phyloP scores from a whole-genome alignment of 2,888 invertebrate species.

The Beris chalybata region DNA sequence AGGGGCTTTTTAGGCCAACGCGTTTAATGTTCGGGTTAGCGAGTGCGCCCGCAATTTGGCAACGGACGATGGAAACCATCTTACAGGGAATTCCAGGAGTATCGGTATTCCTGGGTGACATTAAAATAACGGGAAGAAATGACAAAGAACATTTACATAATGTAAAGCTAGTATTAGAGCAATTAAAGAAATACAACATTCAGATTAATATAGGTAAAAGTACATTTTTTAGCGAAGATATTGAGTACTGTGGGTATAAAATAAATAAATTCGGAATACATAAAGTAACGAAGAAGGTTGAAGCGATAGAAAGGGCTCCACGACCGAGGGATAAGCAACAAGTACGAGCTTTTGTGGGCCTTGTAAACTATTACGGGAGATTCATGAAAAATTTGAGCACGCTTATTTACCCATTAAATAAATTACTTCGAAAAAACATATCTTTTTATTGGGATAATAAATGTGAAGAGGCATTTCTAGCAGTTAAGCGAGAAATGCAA shows the following conservation, averaged over 20 bases:
- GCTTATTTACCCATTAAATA: conserved; percentile 44
- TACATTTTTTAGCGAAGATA: conserved; percentile 43
- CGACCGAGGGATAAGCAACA: conserved; percentile 43
- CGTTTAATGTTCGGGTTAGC: conserved; percentile 39
- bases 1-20: no score
- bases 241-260: conserved; percentile 46
- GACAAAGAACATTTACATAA: conserved; percentile 39
- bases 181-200: conserved; percentile 42
- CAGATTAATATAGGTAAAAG: conserved; percentile 44
- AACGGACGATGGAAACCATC: conserved; percentile 39
- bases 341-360: conserved; percentile 44
- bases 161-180: conserved; percentile 42
- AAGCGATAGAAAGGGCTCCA: conserved; percentile 44
- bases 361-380: conserved; percentile 47
- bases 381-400: conserved; percentile 46
- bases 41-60: conserved; percentile 38
- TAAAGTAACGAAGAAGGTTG: conserved; percentile 45
- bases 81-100: conserved; percentile 5
- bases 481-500: conserved; percentile 43
- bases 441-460: conserved; percentile 42
- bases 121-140: conserved; percentile 35
- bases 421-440: conserved; percentile 42
- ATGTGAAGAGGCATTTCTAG: conserved; percentile 42
- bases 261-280: conserved; percentile 47
- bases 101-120: not conserved